Conservation (phyloP, 2,888 invertebrate species). For the Loripinus fragilis region DNA sequence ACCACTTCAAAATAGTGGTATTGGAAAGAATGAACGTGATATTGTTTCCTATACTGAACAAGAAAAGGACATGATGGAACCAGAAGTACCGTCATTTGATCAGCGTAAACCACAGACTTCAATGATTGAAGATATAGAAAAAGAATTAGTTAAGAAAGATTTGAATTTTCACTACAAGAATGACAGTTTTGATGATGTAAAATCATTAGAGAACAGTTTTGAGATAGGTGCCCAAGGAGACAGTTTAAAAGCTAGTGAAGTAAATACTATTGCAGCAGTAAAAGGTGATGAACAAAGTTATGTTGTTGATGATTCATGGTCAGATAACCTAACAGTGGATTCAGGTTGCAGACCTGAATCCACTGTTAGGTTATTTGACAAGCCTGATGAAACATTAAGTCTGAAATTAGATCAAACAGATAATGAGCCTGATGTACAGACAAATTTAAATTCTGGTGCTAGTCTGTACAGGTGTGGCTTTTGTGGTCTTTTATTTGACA, state of each 20-base stretch:
- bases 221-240: background rate
- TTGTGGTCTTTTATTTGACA: conserved; percentile 14
- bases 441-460: background rate
- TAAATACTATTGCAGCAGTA: background rate
- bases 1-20: background rate
- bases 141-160: background rate
- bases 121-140: background rate
- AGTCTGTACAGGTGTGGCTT: conserved; percentile 7
- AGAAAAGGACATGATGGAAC: background rate
- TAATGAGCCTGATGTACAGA: background rate
- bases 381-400: background rate
- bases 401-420: background rate
- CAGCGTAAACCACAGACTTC: background rate
- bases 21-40: background rate
- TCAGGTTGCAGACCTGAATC: too few relatives aligned
- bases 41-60: background rate
- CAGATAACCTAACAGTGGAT: background rate
- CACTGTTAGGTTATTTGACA: background rate
- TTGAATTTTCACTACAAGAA: background rate
- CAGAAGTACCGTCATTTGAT: background rate
- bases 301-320: background rate
- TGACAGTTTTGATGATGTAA: background rate
- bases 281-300: background rate
- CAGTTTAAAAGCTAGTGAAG: background rate
- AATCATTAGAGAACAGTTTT: background rate